Evolutionary conservation across 2,797 vertebrate genomes (phyloP).

Genomic region (Spheniscus humboldti): DNA sequence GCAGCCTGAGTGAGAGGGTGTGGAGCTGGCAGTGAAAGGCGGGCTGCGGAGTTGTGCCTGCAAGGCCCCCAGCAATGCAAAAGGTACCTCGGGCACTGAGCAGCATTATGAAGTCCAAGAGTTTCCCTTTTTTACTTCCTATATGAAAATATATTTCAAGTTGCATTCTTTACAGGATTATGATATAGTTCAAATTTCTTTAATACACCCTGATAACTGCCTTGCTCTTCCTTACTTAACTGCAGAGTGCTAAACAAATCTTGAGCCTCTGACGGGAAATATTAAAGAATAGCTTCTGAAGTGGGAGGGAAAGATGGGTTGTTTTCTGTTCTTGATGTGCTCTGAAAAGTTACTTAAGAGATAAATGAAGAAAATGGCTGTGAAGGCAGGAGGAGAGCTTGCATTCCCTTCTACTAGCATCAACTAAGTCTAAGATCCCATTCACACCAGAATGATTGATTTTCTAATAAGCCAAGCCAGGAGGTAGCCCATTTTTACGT

Average conservation of each 20-base stretch:
- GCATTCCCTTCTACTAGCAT: background rate
- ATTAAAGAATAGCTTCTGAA: background rate
- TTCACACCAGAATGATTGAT: background rate
- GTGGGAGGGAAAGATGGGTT: background rate
- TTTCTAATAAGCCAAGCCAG: conserved; percentile 8
- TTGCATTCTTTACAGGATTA: background rate
- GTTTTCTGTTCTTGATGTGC: background rate
- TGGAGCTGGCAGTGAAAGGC: background rate
- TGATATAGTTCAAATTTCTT: background rate
- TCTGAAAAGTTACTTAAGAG: conserved; percentile 5
- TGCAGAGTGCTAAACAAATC: background rate
- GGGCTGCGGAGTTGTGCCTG: background rate
- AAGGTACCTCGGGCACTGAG: background rate
- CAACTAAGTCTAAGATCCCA: background rate
- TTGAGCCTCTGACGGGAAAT: background rate
- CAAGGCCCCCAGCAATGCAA: background rate
- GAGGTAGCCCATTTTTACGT: background rate
- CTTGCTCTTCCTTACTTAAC: background rate
- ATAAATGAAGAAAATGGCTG: background rate
- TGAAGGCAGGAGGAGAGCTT: background rate
- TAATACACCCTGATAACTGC: background rate
- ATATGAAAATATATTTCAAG: background rate
- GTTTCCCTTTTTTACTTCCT: background rate
- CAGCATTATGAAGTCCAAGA: background rate
- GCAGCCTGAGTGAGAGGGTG: background rate